phyloP scores from a whole-genome alignment of 2,888 invertebrate species.

The Sialis lutaria region DNA sequence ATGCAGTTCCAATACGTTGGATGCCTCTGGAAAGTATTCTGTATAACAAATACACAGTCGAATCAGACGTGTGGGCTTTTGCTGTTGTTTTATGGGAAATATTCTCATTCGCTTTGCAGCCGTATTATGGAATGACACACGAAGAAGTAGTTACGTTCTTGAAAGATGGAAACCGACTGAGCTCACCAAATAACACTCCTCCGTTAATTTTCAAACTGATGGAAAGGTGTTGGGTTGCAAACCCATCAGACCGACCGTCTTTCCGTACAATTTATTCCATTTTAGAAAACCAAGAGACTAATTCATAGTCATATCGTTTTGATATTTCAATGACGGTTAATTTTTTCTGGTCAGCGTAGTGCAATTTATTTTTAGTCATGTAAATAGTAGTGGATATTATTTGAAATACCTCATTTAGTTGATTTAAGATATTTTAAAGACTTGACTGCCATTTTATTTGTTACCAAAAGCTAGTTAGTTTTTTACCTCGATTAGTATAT shows the following conservation, averaged over 20 bases:
- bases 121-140: constrained; percentile 94
- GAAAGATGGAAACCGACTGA: constrained; percentile 81
- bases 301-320: no score
- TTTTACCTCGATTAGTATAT: no score
- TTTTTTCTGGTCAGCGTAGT: no score
- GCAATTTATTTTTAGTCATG: no score
- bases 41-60: constrained; percentile 89
- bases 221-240: constrained; percentile 84
- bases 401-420: no score
- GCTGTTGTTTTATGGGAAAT: constrained; percentile 96
- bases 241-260: constrained; percentile 69
- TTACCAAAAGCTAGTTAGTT: no score
- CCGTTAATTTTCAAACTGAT: constrained; percentile 76
- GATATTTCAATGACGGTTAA: no score
- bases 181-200: constrained; percentile 82
- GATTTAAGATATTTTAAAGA: no score
- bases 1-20: constrained; percentile 94
- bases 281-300: constrained; percentile 29
- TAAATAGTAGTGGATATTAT: no score
- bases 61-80: constrained; percentile 96
- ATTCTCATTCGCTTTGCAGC: constrained; percentile 89
- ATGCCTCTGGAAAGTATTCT: constrained; percentile 95
- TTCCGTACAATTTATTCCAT: constrained; percentile 70
- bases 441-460: no score
- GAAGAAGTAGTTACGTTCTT: constrained; percentile 91